phyloP scores from a whole-genome alignment of 2,113 vertebrate species.

The Aplodontia rufa region DNA sequence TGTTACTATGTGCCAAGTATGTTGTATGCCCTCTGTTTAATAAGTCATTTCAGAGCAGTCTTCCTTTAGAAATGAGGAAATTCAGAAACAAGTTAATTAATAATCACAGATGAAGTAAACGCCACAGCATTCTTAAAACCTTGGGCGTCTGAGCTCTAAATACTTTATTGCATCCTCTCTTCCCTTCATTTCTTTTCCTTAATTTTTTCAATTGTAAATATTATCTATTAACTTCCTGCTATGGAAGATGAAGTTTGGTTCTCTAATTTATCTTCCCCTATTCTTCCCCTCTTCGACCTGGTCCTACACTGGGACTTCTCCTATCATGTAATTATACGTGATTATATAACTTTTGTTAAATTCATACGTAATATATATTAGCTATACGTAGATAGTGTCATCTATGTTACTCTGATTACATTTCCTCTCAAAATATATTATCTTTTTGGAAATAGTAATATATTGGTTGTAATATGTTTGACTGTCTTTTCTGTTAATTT shows the following conservation, averaged over 20 bases:
- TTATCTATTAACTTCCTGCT: not conserved
- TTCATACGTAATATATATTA: slow-evolving; percentile 7
- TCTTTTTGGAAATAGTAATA: slow-evolving; percentile 9
- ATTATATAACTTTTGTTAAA: not conserved
- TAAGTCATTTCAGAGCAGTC: not conserved
- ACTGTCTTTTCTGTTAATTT: not conserved
- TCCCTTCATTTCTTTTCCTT: not conserved
- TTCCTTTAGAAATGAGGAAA: slow-evolving; percentile 13
- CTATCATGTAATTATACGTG: not conserved
- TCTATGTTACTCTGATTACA: not conserved
- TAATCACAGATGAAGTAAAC: not conserved
- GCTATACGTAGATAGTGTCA: not conserved
- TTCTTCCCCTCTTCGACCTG: not conserved
- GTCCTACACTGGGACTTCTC: not conserved
- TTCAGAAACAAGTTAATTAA: not conserved
- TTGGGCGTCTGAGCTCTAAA: not conserved
- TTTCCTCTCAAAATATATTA: slow-evolving; percentile 14
- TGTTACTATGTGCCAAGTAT: not conserved
- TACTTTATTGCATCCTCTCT: not conserved
- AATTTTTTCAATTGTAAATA: not conserved
- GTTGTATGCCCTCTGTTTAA: not conserved
- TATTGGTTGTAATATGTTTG: not conserved
- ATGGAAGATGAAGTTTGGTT: not conserved
- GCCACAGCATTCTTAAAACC: not conserved
- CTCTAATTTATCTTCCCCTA: not conserved